Percentiles rank a stretch among this genome's conserved stretches.
Evolutionary conservation across 2,888 invertebrate species (phyloP).

Genomic region (Itoplectis maculator): DNA sequence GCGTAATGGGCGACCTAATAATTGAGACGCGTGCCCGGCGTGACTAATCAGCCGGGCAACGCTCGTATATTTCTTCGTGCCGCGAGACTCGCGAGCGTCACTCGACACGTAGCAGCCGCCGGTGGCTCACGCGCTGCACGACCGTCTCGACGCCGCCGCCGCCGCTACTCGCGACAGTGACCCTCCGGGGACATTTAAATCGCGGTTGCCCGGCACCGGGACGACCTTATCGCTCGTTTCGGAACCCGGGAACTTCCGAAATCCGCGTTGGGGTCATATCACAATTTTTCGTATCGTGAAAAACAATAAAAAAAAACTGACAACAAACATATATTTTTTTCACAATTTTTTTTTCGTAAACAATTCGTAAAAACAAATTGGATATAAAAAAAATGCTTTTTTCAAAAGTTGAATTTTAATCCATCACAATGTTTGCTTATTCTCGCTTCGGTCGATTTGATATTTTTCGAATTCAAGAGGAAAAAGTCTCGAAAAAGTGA

Average conservation of each 20-base stretch:
- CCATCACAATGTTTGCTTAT: too few relatives aligned
- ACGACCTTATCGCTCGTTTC: neutral
- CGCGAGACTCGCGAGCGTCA: constrained; percentile 27
- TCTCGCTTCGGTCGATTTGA: too few relatives aligned
- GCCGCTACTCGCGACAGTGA: constrained; percentile 24
- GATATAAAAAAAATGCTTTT: too few relatives aligned
- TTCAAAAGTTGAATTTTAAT: too few relatives aligned
- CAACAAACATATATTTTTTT: too few relatives aligned
- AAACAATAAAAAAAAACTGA: too few relatives aligned
- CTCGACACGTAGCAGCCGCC: neutral
- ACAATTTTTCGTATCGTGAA: neutral
- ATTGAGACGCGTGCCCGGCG: constrained; percentile 71
- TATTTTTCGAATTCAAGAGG: neutral
- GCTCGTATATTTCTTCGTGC: constrained; percentile 58
- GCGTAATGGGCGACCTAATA: constrained; percentile 68
- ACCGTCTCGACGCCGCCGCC: constrained; percentile 4
- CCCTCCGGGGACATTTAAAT: constrained; percentile 8
- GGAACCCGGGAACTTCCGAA: neutral
- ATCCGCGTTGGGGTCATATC: neutral
- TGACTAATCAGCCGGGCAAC: constrained; percentile 56
- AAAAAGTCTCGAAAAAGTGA: too few relatives aligned
- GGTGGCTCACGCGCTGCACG: neutral
- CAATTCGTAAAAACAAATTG: too few relatives aligned
- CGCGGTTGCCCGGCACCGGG: constrained; percentile 8
- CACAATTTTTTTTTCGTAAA: too few relatives aligned